Evolutionary conservation across 2,888 invertebrate species (phyloP), one percentile per base, ranked within the genome.

Genomic region (Halocaridina rubra): DNA sequence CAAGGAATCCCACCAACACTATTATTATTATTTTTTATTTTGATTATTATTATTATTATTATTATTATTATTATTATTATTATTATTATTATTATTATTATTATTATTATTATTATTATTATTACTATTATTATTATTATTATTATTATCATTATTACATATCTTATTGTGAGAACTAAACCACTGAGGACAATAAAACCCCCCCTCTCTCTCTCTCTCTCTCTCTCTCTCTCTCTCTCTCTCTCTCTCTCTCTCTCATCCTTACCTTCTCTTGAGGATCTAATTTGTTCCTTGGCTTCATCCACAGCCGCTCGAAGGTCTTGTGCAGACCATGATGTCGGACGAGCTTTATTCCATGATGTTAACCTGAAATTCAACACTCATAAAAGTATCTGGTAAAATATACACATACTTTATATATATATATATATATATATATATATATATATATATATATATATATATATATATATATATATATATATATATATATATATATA

Each of bases 291-390:
- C 82, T 87, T 87, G 53, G 87, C 87, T 13, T 87, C 87, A 67
- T 82, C 85, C 22, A 87, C 87, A 39, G 87, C 87, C n/a, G 81
- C 78, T 16, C 88, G 76, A 16, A 88, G 81, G 81, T 88, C 88
- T 59, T 88, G 88, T 5, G 88, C 88, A 0, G 88, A 88, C 88
- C 88, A 88, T 2, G 88, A 88, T 57, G 85, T 81, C 10, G 88
- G 85, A 27, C 84, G 72, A 7, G 82, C 53, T 32, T 82, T 85
- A 69, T 61, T 57, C 82, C 85, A 85, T 30, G 86, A 81, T 16
- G 53, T 53, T 19, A 53, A 19, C 10, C 53, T 53, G 53, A 5
- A 53, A 53, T 53, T n/a, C n/a, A n/a, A n/a, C n/a, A n/a, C n/a
- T n/a, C n/a, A n/a, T n/a, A n/a, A n/a, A n/a, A n/a, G n/a, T n/a